A percentile compares a stretch with the other conserved stretches of the same genome.
phyloP scores from a whole-genome alignment of 2,888 invertebrate species.

The Oscheius onirici region DNA sequence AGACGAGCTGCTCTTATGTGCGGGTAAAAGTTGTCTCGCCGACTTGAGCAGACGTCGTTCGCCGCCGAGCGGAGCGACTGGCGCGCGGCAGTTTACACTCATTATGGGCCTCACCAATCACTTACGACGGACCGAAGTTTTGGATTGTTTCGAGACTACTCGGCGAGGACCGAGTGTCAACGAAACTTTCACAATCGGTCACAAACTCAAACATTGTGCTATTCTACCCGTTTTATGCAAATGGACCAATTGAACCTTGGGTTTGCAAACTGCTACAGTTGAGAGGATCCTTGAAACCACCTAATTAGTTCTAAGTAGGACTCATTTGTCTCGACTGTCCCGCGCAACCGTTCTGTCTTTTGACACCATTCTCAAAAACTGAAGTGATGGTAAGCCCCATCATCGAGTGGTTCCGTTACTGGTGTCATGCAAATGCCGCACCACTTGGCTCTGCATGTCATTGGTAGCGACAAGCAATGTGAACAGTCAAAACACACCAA shows the following conservation, averaged over 20 bases:
- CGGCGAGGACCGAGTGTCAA: not conserved
- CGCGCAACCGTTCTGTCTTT: constrained; percentile 15
- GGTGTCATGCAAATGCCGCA: constrained; percentile 29
- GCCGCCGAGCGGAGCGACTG: not conserved
- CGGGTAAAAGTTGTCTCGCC: not conserved
- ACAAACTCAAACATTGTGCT: too few species aligned
- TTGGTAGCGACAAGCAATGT: constrained; percentile 21
- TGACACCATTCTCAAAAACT: constrained; percentile 6
- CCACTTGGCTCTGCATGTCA: constrained; percentile 30
- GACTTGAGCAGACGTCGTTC: constrained; percentile 8
- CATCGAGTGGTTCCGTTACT: constrained; percentile 8
- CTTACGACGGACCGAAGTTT: constrained; percentile 5
- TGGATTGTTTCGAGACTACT: constrained; percentile 10
- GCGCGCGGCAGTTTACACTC: constrained; percentile 26
- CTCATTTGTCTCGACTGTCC: constrained; percentile 9
- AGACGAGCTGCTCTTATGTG: constrained; percentile 5
- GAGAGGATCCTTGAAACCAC: too few species aligned
- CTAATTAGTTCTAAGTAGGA: not conserved
- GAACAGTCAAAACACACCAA: constrained; percentile 16
- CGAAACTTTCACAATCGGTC: too few species aligned
- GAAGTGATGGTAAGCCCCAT: not conserved
- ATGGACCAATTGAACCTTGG: too few species aligned
- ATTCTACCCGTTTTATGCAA: too few species aligned
- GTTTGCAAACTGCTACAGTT: too few species aligned
- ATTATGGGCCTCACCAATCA: constrained; percentile 21